Evolutionary conservation across 2,888 invertebrate genomes (phyloP), one percentile per base, ranked within the genome.

Genomic region (Lasioglossum morio): DNA sequence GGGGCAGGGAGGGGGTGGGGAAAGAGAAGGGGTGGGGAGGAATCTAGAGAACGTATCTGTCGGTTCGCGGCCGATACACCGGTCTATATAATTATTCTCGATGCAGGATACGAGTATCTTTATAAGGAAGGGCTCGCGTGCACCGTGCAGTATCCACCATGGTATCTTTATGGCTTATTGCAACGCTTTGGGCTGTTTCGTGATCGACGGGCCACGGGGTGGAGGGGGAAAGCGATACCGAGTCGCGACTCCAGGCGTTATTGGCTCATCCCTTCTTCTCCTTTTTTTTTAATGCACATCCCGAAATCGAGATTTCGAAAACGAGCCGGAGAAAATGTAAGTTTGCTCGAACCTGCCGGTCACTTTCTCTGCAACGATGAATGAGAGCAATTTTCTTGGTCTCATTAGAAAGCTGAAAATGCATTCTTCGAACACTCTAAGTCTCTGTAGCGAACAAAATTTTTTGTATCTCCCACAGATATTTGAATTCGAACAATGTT

Each of bases 161-260:
- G 91, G 90, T 94, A 94, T 94, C 94, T 94, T 94, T 94, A 94
- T 94, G 91, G 94, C 94, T 93, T 93, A 93, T 94, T 93, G 92
- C 94, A 93, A 89, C 93, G 94, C 94, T 94, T 93, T 93, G 88
- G 94, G 94, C 94, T 93, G 92, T 92, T 93, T 93, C 93, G 93
- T 93, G 94, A 93, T 94, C 93, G 90, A 88, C 89, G 86, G 88
- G 82, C 80, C 77, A 66, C 74, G 80, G 60, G 74, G 81, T 72
- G 69, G 79, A 46, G 43, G n/a, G 46, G 66, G 34, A 30, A 34
- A 66, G 19, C 66, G 66, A 63, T 63, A 63, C 30, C 63, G 30
- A 63, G 63, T 30, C 30, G 63, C 63, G 63, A 63, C 63, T 63
- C 63, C 63, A 63, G 63, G 63, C 63, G 16, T 4, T 63, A 63